A percentile compares a stretch with the other conserved stretches of the same genome.
These are phyloP conservation scores for Arvicanthis niloticus DNA, from an alignment of 2,113 vertebrate genomes.

Conservation along the genomic window DNA sequence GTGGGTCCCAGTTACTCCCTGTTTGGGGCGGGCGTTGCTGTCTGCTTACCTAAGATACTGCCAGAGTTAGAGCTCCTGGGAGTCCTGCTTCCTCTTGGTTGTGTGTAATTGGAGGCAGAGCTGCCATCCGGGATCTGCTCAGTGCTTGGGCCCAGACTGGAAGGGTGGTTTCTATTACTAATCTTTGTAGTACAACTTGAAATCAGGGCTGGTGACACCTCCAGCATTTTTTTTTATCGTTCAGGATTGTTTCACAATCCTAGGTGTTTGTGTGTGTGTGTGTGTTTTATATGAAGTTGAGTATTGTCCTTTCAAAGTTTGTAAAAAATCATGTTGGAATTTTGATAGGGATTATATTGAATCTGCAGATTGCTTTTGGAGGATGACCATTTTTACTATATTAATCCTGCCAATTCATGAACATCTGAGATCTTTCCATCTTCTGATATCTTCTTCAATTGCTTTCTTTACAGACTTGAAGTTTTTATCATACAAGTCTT, in stretches of 20 bases:
- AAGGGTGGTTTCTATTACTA: background rate
- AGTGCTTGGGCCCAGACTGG: no score
- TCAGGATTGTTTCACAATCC: background rate
- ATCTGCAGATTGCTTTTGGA: background rate
- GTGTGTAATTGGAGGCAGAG: no score
- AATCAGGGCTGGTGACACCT: background rate
- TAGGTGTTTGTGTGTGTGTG: background rate
- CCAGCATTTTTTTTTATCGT: background rate
- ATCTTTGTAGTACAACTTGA: background rate
- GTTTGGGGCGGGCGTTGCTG: no score
- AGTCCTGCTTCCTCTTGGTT: no score
- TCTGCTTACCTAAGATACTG: no score
- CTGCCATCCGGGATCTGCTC: no score
- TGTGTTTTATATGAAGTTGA: background rate
- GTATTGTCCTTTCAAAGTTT: background rate
- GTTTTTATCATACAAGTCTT: background rate
- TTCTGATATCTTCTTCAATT: background rate
- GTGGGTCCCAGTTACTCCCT: no score
- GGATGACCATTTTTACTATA: background rate
- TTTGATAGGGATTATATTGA: background rate
- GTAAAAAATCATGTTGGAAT: background rate
- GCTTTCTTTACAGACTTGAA: background rate
- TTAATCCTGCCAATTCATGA: background rate
- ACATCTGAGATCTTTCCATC: background rate
- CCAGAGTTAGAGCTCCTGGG: no score